phyloP scores from a whole-genome alignment of 2,797 vertebrate species.

The Chelmon rostratus region DNA sequence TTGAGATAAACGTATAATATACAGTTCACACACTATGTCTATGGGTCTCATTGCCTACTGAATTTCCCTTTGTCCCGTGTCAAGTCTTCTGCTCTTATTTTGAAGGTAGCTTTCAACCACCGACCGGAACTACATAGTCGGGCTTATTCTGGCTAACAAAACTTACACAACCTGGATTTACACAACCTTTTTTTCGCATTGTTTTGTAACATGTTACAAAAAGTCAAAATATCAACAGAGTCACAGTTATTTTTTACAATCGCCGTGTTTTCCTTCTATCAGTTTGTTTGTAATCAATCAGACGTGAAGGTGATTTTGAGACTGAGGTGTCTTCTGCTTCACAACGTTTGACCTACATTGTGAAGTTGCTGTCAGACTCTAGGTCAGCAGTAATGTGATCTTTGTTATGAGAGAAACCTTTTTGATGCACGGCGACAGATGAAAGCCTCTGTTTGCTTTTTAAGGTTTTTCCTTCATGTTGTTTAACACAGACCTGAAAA shows the following conservation, averaged over 20 bases:
- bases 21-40: too few relatives aligned
- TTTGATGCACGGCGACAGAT: not conserved
- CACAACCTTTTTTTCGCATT: not conserved
- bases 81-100: constrained; percentile 34
- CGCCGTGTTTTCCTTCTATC: rapidly evolving
- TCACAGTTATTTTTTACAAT: rapidly evolving
- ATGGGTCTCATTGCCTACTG: not conserved
- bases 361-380: not conserved
- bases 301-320: not conserved
- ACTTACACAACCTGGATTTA: constrained; percentile 61
- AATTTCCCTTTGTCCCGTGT: too few relatives aligned
- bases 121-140: not conserved
- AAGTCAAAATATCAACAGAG: not conserved
- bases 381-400: not conserved
- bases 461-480: not conserved
- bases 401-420: not conserved
- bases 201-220: constrained; percentile 41
- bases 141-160: not conserved
- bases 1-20: too few relatives aligned
- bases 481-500: not conserved
- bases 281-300: not conserved
- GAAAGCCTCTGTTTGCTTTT: not conserved
- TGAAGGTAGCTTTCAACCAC: not conserved
- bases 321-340: not conserved
- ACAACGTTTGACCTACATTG: not conserved